A percentile compares a stretch with the other conserved stretches of the same genome.
Conservation (phyloP, 2,113 vertebrate species). For the Pycnonotus jocosus region DNA sequence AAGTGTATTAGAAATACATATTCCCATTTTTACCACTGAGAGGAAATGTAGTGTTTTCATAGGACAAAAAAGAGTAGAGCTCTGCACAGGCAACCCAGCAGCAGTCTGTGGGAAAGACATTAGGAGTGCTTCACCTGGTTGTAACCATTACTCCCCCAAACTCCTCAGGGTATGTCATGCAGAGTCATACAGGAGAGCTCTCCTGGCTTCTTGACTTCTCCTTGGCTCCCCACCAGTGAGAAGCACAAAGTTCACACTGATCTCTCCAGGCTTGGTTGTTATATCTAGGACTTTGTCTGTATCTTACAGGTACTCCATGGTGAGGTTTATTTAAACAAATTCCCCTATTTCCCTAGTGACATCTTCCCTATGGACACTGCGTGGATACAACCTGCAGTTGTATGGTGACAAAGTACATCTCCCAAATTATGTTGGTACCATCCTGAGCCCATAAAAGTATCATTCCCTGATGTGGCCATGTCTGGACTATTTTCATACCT, state of each 20-base stretch:
- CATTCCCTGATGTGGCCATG: not conserved
- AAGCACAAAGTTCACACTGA: not conserved
- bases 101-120: not conserved
- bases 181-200: not conserved
- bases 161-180: not conserved
- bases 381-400: not conserved
- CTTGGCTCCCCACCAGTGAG: not conserved
- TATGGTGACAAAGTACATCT: not conserved
- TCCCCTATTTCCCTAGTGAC: accelerated
- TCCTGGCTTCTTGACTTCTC: not conserved
- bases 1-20: not conserved
- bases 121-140: not conserved
- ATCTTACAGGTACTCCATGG: not conserved
- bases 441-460: not conserved
- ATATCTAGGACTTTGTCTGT: not conserved
- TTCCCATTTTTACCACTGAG: not conserved
- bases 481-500: not conserved
- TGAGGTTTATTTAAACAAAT: not conserved
- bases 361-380: not conserved
- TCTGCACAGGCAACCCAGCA: not conserved
- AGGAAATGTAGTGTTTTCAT: not conserved
- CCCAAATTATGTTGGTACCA: not conserved
- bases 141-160: not conserved
- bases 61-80: not conserved
- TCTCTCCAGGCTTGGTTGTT: not conserved